Base-by-base conservation (phyloP, 2,888 invertebrate species). In the Dryococelus australis region DNA sequence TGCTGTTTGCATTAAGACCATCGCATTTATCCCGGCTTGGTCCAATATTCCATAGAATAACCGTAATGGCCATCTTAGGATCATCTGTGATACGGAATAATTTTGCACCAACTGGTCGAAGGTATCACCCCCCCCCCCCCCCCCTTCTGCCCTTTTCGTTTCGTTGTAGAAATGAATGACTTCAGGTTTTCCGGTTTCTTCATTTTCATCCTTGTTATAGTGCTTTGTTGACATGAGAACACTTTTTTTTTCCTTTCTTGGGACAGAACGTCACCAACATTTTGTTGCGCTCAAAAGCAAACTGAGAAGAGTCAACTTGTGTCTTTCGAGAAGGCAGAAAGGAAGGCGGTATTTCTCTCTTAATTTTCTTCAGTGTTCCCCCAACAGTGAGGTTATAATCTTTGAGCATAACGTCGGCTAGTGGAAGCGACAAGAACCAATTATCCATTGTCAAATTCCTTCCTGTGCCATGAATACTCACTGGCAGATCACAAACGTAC, bases 61-160 rank as follows among this genome's bases (percentile, higher is more conserved):
- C 43, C 90, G 85, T 87, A 90, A 79, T 24, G 90, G 90, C 91
- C 90, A 91, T 43, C 90, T 80, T 28, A 89, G 89, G 27, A 90
- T 90, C 86, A 84, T 89, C 26, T 89, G 85, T n/a, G 88, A 43
- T 12, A 87, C 87, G n/a, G 90, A 88, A 84, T 89, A 89, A 2
- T 86, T 87, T 79, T 90, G 89, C 83, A 90, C 90, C 84, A 90
- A 85, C 87, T 88, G 87, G 83, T 91, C 90, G 84, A 91, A 90
- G 24, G 88, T 87, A 85, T 90, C 90, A 27, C 89, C 90, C 28
- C 90, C 90, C 79, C 89, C 89, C n/a, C n/a, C n/a, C n/a, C n/a
- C n/a, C n/a, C n/a, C n/a, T n/a, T n/a, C n/a, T n/a, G n/a, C n/a
- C n/a, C n/a, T n/a, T 89, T 90, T 90, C 10, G 89, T 91, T 35